Conservation (phyloP, 64 coral and sea anemone genomes). For the Stichodactyla mertensii region DNA sequence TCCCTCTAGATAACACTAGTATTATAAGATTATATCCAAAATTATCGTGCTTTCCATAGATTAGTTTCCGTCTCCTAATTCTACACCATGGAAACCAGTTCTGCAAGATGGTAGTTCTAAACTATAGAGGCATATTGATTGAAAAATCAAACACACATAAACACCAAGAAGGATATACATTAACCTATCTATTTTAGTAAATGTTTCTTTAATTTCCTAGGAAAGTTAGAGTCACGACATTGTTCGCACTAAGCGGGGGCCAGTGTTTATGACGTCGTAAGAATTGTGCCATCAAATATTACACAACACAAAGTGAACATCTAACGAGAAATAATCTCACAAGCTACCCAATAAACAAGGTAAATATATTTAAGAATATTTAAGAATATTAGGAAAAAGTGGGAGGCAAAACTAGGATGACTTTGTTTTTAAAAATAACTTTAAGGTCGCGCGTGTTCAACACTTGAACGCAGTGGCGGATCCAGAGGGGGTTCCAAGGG, state of each 20-base stretch:
- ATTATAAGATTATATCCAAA: too few relatives aligned
- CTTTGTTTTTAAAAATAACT: not conserved
- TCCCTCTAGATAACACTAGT: too few relatives aligned
- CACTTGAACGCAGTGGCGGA: not conserved
- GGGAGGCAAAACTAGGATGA: not conserved
- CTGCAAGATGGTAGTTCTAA: too few relatives aligned
- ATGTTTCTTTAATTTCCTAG: not conserved
- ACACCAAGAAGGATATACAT: too few relatives aligned
- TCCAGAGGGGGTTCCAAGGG: too few relatives aligned
- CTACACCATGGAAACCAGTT: too few relatives aligned
- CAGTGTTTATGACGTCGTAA: not conserved
- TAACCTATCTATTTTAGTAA: not conserved
- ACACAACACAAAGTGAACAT: not conserved
- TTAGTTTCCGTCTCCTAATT: too few relatives aligned
- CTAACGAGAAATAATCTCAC: not conserved
- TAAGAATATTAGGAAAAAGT: not conserved
- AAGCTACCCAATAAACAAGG: not conserved
- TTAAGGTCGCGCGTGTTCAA: not conserved
- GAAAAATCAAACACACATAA: too few relatives aligned
- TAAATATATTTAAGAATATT: not conserved
- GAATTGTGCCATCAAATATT: not conserved
- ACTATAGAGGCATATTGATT: too few relatives aligned
- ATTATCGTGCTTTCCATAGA: too few relatives aligned
- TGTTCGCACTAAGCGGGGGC: not conserved
- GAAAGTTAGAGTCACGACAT: not conserved